Conservation (phyloP, 2,888 invertebrate species). For the Agrotis clavis region DNA sequence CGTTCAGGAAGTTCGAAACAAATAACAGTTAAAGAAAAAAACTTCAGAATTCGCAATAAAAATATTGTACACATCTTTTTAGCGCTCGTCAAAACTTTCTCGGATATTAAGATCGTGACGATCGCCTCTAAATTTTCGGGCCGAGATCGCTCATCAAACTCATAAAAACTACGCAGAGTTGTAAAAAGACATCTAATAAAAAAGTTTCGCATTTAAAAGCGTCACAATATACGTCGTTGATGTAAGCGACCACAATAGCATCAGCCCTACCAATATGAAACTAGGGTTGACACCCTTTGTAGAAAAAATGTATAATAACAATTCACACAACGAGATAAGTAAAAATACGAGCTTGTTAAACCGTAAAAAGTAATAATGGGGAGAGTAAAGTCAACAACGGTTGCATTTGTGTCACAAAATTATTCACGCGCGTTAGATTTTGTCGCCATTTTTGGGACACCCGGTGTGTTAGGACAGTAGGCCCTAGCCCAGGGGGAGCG, state of each 20-base stretch:
- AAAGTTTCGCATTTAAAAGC: conserved; percentile 55
- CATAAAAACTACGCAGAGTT: conserved; percentile 52
- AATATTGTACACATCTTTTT: conserved; percentile 44
- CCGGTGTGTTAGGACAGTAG: conserved; percentile 55
- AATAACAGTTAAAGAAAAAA: conserved; percentile 21
- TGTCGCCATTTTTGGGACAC: conserved; percentile 71
- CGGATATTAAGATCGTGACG: conserved; percentile 51
- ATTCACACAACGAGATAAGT: conserved; percentile 89
- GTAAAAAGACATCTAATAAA: conserved; percentile 60
- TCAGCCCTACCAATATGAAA: conserved; percentile 56
- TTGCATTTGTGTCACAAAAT: conserved; percentile 78
- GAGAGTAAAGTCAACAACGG: conserved; percentile 89
- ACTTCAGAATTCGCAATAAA: conserved; percentile 21
- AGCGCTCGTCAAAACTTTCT: conserved; percentile 58
- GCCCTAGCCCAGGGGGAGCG: conserved; percentile 38
- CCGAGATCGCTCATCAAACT: conserved; percentile 52
- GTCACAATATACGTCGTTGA: conserved; percentile 47
- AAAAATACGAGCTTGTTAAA: conserved; percentile 90
- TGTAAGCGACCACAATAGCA: conserved; percentile 62
- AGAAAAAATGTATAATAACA: conserved; percentile 83
- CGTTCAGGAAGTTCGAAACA: background rate
- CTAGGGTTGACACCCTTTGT: conserved; percentile 79
- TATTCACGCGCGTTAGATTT: conserved; percentile 80
- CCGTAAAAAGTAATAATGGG: conserved; percentile 91
- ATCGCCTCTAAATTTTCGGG: conserved; percentile 45